Conservation (phyloP, 2,888 invertebrate species). For the Synergus itoensis region DNA sequence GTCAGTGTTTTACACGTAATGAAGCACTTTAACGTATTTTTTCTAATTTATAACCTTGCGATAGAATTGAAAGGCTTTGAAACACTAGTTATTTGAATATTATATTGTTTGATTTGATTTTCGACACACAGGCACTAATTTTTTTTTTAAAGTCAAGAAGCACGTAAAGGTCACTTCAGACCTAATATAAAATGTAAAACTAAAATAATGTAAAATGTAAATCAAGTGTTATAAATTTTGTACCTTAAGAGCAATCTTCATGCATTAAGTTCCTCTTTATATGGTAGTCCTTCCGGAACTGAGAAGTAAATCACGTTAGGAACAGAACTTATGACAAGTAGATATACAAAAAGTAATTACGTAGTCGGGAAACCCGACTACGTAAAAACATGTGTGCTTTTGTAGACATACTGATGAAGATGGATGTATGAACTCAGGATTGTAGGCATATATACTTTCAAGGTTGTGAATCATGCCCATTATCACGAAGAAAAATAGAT, state of each 20-base stretch:
- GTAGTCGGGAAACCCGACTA: neutral
- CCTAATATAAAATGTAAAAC: neutral
- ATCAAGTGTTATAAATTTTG: neutral
- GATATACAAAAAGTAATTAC: too few species aligned
- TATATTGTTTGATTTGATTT: neutral
- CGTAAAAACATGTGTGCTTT: neutral
- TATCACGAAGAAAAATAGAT: neutral
- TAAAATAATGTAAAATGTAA: neutral
- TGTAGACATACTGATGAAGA: neutral
- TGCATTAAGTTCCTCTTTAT: too few species aligned
- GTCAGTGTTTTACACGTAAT: too few species aligned
- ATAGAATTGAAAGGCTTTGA: neutral
- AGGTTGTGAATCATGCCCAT: neutral
- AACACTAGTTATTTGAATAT: neutral
- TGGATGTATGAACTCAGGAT: neutral
- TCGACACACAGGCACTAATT: neutral
- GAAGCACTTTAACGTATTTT: neutral
- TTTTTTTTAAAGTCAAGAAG: neutral
- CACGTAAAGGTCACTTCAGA: neutral
- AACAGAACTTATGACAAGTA: too few species aligned
- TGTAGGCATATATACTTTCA: neutral
- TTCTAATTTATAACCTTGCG: too few species aligned
- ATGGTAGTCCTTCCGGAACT: neutral
- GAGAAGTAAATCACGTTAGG: neutral
- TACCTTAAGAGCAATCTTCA: neutral